Base-by-base conservation (phyloP, 2,888 invertebrate genomes). In the Chironomus riparius region DNA sequence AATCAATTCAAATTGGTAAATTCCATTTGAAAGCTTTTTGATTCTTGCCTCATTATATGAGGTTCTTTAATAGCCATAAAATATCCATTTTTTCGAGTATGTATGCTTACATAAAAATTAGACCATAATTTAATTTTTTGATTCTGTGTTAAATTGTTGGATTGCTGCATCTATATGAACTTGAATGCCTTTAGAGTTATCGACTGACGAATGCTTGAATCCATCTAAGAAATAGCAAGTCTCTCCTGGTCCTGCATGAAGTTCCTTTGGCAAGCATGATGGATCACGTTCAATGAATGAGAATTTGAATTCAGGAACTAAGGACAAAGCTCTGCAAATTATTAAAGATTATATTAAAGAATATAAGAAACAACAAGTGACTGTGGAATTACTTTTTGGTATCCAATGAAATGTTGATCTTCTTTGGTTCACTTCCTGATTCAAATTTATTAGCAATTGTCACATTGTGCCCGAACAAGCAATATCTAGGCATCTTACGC, bases 401-500 rank as follows among this genome's bases (percentile, higher is more conserved):
- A 10, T 95, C 95, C 2, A 97, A 97, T 81, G 97, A 97, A 82
- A 97, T 90, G 85, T 97, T 96, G 82, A 96, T 93, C 83, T 90
- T 90, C 79, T 94, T 87, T 0, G 96, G 94, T 81, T 94, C 95
- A 78, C 97, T 97, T 61, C 94, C 91, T 0, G 96, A 96, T 83
- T 97, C 97, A 81, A 97, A 97, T 86, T 95, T 97, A 85, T 97
- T 97, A 70, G 97, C 97, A 76, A 97, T 88, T 1, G 96, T 96
- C 15, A 96, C 96, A 82, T 97, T 95, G 83, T 97, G 95, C 0
- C 97, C 97, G 81, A 97, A 97, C 77, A 97, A 89, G 82, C 97
- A 97, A 81, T 97, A 97, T 79, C 97, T 69, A 13, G 84, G 84
- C 84, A 84, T 84, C 80, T 94, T 95, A 74, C 94, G 92, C 0